phyloP scores from a whole-genome alignment of 2,113 vertebrate genomes.

The Pseudopipra pipra region DNA sequence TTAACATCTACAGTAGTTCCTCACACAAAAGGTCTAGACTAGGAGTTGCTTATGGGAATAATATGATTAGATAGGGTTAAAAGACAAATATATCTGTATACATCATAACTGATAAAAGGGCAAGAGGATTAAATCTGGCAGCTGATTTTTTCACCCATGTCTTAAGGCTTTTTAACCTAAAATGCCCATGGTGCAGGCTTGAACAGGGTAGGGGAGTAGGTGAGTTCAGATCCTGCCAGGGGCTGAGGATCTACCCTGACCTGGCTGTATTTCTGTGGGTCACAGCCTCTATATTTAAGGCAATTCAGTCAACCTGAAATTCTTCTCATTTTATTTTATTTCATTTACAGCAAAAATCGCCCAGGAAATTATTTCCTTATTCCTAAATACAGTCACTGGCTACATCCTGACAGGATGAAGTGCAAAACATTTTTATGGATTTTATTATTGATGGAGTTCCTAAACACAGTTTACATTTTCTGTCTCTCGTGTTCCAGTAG shows the following conservation, averaged over 20 bases:
- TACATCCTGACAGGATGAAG: conserved; percentile 3
- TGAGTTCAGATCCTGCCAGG: not conserved
- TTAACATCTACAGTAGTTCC: not conserved
- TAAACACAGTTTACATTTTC: conserved; percentile 13
- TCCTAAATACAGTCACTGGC: not conserved
- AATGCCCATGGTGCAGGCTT: not conserved
- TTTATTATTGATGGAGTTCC: conserved; percentile 28
- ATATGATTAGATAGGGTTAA: not conserved
- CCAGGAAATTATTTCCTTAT: not conserved
- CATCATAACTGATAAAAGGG: not conserved
- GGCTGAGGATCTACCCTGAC: not conserved
- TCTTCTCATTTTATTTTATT: not conserved
- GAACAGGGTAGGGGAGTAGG: not conserved
- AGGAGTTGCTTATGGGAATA: not conserved
- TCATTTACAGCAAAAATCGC: not conserved
- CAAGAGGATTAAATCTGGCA: not conserved
- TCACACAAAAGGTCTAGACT: not conserved
- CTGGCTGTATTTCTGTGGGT: not conserved
- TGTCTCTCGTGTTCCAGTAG: conserved; percentile 16
- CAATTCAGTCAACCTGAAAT: not conserved
- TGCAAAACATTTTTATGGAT: conserved; percentile 15
- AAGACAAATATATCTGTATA: not conserved
- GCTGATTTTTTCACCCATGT: not conserved
- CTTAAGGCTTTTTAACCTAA: not conserved
- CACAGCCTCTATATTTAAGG: not conserved